Base-by-base conservation (phyloP, 2,113 vertebrate species). In the Eira barbara region DNA sequence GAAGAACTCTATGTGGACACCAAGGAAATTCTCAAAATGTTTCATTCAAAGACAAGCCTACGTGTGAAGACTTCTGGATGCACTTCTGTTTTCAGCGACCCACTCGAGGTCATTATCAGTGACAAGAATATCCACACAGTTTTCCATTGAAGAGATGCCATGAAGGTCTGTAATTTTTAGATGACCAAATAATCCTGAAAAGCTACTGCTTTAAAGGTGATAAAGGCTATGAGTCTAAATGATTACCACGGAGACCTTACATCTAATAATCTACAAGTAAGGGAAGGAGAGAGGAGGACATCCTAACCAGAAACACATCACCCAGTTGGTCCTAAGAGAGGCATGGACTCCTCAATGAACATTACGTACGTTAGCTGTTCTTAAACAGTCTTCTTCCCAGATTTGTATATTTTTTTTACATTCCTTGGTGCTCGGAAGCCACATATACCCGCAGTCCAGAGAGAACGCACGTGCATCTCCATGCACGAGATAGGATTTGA, bases 61-160 rank as follows among this genome's bases (percentile, higher is more conserved):
- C 0, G 21, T 34, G 90, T 76, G 29, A 97, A 95, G 73, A 3
- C 6, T 59, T 82, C n/a, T 49, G 45, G 91, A 88, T 65, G 65
- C 57, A 36, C 14, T 63, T 89, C 10, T 29, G 1, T 12, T 95
- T 97, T 81, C 89, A 91, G 80, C 45, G 80, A 12, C 12, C 59
- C 92, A 31, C 31, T 71, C 67, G 65, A 97, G 94, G 93, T 91
- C 97, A 86, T 85, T 17, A 74, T 0, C 97, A 73, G 42, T 45
- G 47, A 55, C 61, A 76, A 92, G 97, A 98, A 94, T 63, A 97
- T 79, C 27, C 97, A 94, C 7, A 21, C 49, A 36, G 49, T n/a
- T 93, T 39, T 73, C 5, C 79, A 97, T 3, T 87, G 93, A 95
- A 82, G 78, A 93, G 91, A 14, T 25, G 91, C 15, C 57, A 61